phyloP scores from a whole-genome alignment of 2,113 vertebrate genomes.

The Alouatta palliata region DNA sequence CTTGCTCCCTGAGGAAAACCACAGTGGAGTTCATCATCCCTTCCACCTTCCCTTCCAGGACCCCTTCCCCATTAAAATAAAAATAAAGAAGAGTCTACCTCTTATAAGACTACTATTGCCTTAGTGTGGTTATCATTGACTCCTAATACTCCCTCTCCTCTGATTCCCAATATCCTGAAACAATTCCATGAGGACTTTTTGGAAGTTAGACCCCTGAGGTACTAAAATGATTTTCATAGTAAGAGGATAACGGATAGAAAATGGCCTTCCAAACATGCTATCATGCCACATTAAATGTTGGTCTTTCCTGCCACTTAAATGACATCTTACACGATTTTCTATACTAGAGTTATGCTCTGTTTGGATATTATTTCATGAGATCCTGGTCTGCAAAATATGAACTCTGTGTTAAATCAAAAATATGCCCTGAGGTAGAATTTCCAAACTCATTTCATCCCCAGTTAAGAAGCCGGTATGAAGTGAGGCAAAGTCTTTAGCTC shows the following conservation, averaged over 20 bases:
- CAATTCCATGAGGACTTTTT: neutral
- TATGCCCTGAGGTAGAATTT: neutral
- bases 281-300: neutral
- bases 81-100: neutral
- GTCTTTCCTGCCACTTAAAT: neutral
- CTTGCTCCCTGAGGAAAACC: neutral
- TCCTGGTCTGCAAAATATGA: neutral
- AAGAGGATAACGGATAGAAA: neutral
- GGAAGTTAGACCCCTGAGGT: neutral
- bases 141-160: neutral
- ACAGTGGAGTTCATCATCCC: neutral
- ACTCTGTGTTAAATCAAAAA: neutral
- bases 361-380: constrained; percentile 31
- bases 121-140: neutral
- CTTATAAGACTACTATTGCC: neutral
- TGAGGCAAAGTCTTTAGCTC: neutral
- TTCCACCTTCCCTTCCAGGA: neutral
- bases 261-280: neutral
- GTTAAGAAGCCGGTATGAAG: neutral
- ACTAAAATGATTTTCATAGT: neutral
- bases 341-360: neutral
- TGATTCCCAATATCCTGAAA: neutral
- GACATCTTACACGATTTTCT: neutral
- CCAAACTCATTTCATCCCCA: neutral
- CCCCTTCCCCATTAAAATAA: neutral